These are phyloP conservation scores for Zaprionus obscuricornis DNA, from an alignment of 2,888 invertebrate genomes.

Conservation along the genomic window DNA sequence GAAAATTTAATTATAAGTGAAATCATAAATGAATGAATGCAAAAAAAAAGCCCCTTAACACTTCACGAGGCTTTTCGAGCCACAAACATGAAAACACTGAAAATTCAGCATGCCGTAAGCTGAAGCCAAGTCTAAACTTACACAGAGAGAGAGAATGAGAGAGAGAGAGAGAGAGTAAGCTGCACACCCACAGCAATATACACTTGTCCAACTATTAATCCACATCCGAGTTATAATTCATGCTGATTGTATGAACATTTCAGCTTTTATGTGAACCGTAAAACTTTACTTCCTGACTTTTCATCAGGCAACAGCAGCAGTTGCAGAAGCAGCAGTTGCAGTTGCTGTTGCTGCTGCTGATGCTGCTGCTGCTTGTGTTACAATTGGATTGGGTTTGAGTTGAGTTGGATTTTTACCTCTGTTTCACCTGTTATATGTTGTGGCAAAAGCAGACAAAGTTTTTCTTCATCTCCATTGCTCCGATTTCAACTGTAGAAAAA, in stretches of 20 bases:
- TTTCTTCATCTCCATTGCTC: slow-evolving; percentile 44
- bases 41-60: slow-evolving; percentile 36
- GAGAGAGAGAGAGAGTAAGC: slow-evolving; percentile 17
- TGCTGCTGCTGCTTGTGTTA: too few species aligned
- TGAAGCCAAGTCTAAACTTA: slow-evolving; percentile 28
- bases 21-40: slow-evolving; percentile 31
- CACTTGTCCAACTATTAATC: slow-evolving; percentile 71
- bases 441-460: slow-evolving; percentile 54
- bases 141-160: not conserved
- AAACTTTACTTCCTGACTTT: slow-evolving; percentile 78
- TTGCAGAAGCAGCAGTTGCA: too few species aligned
- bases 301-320: slow-evolving; percentile 56
- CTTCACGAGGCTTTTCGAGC: slow-evolving; percentile 30
- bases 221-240: slow-evolving; percentile 79
- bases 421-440: slow-evolving; percentile 16
- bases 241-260: slow-evolving; percentile 78
- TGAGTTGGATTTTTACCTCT: slow-evolving; percentile 38
- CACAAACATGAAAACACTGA: slow-evolving; percentile 32
- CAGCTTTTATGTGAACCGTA: slow-evolving; percentile 79
- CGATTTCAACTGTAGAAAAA: slow-evolving; percentile 42
- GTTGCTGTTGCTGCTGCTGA: too few species aligned
- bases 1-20: slow-evolving; percentile 44
- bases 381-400: too few species aligned
- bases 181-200: slow-evolving; percentile 5
- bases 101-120: too few species aligned